phyloP scores from a whole-genome alignment of 2,888 invertebrate species.

The Melikaiella ostensackeni region DNA sequence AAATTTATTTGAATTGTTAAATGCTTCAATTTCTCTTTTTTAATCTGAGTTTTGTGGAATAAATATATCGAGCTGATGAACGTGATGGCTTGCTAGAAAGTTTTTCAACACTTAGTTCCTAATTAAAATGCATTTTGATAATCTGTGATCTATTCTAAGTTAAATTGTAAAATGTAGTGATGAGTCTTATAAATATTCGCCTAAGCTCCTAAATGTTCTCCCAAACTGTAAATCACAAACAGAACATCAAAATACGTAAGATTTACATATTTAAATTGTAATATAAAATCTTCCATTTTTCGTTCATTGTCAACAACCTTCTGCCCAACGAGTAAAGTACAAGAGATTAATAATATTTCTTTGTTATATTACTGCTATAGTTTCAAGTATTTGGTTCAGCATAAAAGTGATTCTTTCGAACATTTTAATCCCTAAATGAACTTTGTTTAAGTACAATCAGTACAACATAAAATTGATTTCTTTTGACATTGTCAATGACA shows the following conservation, averaged over 20 bases:
- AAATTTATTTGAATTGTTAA: not conserved
- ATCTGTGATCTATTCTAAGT: not conserved
- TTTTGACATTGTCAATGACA: not conserved
- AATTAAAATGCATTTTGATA: conserved; percentile 11
- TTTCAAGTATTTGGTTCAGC: not conserved
- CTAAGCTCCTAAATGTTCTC: not conserved
- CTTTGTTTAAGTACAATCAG: too few species aligned
- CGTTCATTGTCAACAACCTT: too few species aligned
- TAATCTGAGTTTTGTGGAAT: not conserved
- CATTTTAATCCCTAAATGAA: not conserved
- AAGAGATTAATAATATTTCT: not conserved
- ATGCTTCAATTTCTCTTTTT: conserved; percentile 2
- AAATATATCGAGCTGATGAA: conserved; percentile 8
- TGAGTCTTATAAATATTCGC: not conserved
- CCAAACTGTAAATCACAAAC: not conserved
- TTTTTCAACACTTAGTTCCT: not conserved
- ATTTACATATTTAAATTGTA: not conserved
- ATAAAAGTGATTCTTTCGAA: not conserved
- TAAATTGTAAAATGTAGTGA: conserved; percentile 12
- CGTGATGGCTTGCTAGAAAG: not conserved
- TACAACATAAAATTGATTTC: too few species aligned
- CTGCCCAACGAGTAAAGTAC: too few species aligned
- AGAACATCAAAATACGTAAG: not conserved
- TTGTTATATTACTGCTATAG: not conserved
- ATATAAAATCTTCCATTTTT: too few species aligned